Evolutionary conservation across 2,113 vertebrate genomes (phyloP).

Genomic region (Megaleporinus macrocephalus): DNA sequence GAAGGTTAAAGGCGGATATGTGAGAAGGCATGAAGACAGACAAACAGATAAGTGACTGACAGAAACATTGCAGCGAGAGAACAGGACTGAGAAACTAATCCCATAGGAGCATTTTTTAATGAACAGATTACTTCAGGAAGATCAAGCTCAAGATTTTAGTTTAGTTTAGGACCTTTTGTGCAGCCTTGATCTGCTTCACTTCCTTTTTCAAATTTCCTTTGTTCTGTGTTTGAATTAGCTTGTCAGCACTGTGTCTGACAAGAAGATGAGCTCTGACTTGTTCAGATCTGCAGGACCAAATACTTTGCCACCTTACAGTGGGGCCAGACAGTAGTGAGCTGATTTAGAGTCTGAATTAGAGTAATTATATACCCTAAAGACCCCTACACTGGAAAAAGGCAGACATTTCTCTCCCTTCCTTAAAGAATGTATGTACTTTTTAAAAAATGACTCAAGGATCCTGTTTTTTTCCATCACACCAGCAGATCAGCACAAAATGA

Average conservation of each 20-base stretch:
- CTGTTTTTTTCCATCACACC: background rate
- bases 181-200: background rate
- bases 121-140: background rate
- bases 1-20: background rate
- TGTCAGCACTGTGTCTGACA: conserved; percentile 26
- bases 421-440: background rate
- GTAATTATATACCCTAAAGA: conserved; percentile 27
- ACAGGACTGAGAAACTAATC: background rate
- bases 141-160: background rate
- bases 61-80: background rate
- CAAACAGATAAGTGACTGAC: background rate
- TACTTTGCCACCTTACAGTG: conserved; percentile 18
- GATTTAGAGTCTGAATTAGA: conserved; percentile 37
- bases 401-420: conserved; percentile 25
- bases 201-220: background rate
- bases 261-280: conserved; percentile 47
- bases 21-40: background rate
- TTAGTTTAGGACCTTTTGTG: background rate
- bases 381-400: background rate
- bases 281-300: conserved; percentile 40
- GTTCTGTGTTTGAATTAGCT: conserved; percentile 13
- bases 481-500: background rate
- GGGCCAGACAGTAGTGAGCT: conserved; percentile 8
- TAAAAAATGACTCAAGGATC: background rate
- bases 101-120: background rate